Base-by-base conservation (phyloP, 2,113 vertebrate genomes). In the Phylloscopus trochilus region DNA sequence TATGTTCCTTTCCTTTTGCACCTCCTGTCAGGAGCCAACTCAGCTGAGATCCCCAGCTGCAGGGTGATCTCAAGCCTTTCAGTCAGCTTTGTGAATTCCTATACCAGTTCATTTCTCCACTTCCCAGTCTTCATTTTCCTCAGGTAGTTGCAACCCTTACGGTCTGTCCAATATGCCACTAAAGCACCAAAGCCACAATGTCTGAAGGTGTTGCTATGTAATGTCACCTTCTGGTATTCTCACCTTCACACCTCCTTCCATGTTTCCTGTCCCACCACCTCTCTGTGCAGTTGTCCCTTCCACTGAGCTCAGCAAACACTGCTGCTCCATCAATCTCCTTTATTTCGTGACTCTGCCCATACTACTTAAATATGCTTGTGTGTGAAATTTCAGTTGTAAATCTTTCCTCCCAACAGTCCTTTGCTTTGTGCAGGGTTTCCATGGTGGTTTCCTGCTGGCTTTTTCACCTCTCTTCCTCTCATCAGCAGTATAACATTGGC, bases 401-500 rank as follows among this genome's bases (percentile, higher is more conserved):
- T 69, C 26, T 74, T 74, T 59, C 46, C 55, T 80, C 82, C 73
- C 47, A 64, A 5, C 3, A 10, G 26, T 52, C 44, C 19, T 58
- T 72, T 4, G 0, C 37, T 62, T 66, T 37, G 23, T 60, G 39
- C 53, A 76, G 37, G 5, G 11, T 79, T 41, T 69, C 53, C 20
- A 8, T 21, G 13, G 14, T 51, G 18, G 16, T 70, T 85, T 83
- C 26, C 58, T 76, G 15, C 23, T 93, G 30, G 26, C 26, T 76
- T 31, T 70, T 53, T 62, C 41, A 51, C 58, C 31, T 66, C 79
- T 77, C 63, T 31, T 90, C 4, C 55, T 85, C 46, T 84, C 64
- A 19, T 30, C 5, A 0, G 43, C 23, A 53, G 11, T 5, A 2
- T 49, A 59, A 16, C 20, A 19, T n/a, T 1, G 5, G 37, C 33